These are phyloP conservation scores for Hirundo rustica DNA, from an alignment of 2,797 vertebrate species.

Conservation along the genomic window DNA sequence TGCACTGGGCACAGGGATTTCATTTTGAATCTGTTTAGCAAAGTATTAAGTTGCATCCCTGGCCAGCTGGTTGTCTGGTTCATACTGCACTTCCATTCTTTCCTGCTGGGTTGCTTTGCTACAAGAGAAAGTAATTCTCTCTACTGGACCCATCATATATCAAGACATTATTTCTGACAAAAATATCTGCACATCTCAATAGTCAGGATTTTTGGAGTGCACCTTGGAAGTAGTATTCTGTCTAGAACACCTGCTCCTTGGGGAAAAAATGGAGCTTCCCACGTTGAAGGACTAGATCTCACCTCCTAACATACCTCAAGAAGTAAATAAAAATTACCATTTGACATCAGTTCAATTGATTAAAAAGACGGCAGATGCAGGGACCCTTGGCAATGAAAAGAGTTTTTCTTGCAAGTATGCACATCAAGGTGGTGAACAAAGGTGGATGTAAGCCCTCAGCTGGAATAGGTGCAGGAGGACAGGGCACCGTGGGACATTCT, in stretches of 20 bases:
- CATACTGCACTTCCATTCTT: neutral
- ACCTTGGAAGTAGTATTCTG: neutral
- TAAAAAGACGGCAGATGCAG: neutral
- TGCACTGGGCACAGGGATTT: neutral
- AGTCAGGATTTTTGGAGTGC: neutral
- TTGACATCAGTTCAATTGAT: neutral
- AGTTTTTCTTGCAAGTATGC: neutral
- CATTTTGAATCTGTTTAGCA: neutral
- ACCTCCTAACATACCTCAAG: neutral
- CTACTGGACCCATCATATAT: neutral
- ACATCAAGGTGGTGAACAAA: neutral
- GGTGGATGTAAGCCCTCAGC: neutral
- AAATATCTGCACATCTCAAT: neutral
- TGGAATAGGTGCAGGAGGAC: neutral
- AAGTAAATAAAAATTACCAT: neutral
- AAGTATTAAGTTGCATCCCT: neutral
- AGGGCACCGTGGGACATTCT: fast-evolving
- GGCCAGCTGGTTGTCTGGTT: neutral
- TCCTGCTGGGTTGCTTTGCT: neutral
- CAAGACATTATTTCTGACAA: neutral
- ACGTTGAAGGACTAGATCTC: neutral
- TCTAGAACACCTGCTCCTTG: neutral
- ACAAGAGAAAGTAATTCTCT: neutral
- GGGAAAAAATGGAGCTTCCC: neutral
- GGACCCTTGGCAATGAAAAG: neutral